Conservation (phyloP, 2,113 vertebrate species). For the Nesogale talazaci region DNA sequence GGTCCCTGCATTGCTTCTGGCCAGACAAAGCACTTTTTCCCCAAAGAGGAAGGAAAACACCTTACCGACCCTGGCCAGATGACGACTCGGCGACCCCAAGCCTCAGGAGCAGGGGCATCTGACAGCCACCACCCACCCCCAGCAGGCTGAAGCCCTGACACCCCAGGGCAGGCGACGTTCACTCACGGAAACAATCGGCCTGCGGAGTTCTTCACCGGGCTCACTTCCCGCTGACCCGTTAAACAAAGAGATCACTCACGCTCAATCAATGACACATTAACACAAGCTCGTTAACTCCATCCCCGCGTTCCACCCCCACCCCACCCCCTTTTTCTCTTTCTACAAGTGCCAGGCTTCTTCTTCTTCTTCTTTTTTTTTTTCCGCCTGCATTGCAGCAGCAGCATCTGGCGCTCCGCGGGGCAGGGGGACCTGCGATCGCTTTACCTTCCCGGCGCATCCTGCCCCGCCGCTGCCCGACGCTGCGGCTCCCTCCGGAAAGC, state of each 20-base stretch:
- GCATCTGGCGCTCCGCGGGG: constrained; percentile 37
- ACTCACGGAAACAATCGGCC: constrained; percentile 33
- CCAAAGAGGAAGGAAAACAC: constrained; percentile 52
- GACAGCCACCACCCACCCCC: background rate
- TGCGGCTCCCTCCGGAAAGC: constrained; percentile 29
- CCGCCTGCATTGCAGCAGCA: constrained; percentile 85
- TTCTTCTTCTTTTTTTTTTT: too few species aligned
- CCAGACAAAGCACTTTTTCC: constrained; percentile 65
- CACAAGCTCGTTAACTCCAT: constrained; percentile 71
- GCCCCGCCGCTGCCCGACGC: background rate
- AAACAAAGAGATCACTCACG: constrained; percentile 68
- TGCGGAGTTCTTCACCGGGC: constrained; percentile 42
- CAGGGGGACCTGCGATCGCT: constrained; percentile 42
- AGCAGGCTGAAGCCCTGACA: background rate
- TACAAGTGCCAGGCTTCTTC: constrained; percentile 68
- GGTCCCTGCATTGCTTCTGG: background rate
- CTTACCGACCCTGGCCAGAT: background rate
- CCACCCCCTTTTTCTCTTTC: too few species aligned
- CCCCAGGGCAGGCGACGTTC: background rate
- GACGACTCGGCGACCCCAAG: background rate
- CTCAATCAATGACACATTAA: constrained; percentile 64
- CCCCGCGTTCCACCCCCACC: background rate
- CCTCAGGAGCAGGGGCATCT: background rate
- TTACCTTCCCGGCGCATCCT: constrained; percentile 69
- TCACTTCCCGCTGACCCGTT: constrained; percentile 35